phyloP scores from a whole-genome alignment of 2,888 invertebrate species.

The Bellardia bayeri region DNA sequence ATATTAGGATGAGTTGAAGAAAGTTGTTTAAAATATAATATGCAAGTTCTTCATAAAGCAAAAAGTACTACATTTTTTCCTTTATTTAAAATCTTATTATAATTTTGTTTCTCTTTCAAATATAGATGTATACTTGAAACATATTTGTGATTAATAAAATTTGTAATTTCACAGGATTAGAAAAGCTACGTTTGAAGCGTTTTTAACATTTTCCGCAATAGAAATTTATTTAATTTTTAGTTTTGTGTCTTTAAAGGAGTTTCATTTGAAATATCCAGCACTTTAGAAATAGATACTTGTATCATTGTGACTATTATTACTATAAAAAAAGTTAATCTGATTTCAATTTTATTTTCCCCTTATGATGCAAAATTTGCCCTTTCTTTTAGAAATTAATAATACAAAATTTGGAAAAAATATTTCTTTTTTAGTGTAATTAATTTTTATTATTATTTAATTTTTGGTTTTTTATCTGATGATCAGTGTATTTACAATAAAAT shows the following conservation, averaged over 20 bases:
- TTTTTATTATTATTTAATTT: slow-evolving; percentile 58
- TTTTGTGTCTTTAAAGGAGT: neutral
- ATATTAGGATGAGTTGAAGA: too few relatives aligned
- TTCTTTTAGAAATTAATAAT: slow-evolving; percentile 18
- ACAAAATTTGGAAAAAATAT: slow-evolving; percentile 32
- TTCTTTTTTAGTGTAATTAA: slow-evolving; percentile 45
- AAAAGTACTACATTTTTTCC: too few relatives aligned
- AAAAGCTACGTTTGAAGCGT: too few relatives aligned
- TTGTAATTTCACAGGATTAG: too few relatives aligned
- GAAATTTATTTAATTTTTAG: neutral
- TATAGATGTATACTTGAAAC: too few relatives aligned
- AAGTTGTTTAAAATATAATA: too few relatives aligned
- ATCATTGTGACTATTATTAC: neutral
- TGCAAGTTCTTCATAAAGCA: too few relatives aligned
- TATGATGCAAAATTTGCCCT: neutral
- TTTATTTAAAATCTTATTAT: too few relatives aligned
- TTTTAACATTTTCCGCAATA: neutral
- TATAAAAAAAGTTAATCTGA: neutral
- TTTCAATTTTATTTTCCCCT: neutral
- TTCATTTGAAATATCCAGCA: neutral
- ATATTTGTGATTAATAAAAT: too few relatives aligned
- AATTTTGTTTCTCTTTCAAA: too few relatives aligned
- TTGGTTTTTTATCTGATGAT: slow-evolving; percentile 50
- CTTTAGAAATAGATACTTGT: neutral
- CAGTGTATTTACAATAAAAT: slow-evolving; percentile 71